These are phyloP conservation scores for Linnaemya tessellans DNA, from an alignment of 2,888 invertebrate species.

Conservation along the genomic window DNA sequence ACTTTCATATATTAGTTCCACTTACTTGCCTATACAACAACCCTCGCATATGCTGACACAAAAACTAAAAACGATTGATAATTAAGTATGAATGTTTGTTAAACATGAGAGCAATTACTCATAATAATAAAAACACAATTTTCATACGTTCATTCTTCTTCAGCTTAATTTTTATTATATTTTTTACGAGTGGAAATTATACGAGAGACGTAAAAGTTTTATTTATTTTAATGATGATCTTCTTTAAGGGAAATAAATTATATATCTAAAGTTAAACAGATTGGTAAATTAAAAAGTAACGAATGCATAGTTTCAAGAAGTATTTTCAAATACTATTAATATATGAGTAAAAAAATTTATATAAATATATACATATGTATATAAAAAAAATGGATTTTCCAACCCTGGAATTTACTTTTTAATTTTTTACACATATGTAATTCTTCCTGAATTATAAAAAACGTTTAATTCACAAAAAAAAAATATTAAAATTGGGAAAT, in stretches of 20 bases:
- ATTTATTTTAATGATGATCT: conserved; percentile 31
- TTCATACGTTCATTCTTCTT: conserved; percentile 35
- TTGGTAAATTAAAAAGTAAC: not conserved
- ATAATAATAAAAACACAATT: conserved; percentile 52
- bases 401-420: too few relatives aligned
- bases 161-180: conserved; percentile 28
- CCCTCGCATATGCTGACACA: not conserved
- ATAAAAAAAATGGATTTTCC: too few relatives aligned
- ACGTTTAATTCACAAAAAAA: too few relatives aligned
- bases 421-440: too few relatives aligned
- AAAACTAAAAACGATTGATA: conserved; percentile 39
- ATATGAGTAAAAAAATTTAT: too few relatives aligned
- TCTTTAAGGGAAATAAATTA: not conserved
- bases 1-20: too few relatives aligned
- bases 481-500: too few relatives aligned
- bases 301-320: not conserved
- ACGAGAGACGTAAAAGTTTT: conserved; percentile 2
- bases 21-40: not conserved
- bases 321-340: not conserved
- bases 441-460: too few relatives aligned
- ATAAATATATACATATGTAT: too few relatives aligned
- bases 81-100: conserved; percentile 62
- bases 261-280: conserved; percentile 3
- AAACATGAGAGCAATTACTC: conserved; percentile 66
- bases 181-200: conserved; percentile 13